phyloP scores from a whole-genome alignment of 2,888 invertebrate species.

The Sinhomidia bicolor region DNA sequence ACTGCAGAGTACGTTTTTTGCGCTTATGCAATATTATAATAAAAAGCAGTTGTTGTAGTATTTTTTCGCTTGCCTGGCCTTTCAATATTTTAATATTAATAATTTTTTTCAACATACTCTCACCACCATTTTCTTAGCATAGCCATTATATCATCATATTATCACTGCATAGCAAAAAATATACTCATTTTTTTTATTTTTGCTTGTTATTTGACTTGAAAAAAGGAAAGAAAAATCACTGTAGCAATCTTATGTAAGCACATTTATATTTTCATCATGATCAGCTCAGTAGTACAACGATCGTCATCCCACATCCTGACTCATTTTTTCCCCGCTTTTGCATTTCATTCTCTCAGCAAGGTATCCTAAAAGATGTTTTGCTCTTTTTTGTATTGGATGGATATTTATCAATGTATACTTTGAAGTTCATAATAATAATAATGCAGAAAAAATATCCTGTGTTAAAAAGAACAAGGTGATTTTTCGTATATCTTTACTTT shows the following conservation, averaged over 20 bases:
- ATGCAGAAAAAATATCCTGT: too few species aligned
- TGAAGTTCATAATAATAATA: neutral
- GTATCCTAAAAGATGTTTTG: too few species aligned
- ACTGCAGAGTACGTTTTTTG: neutral
- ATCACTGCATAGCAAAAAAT: neutral
- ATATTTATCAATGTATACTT: neutral
- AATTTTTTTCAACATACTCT: neutral
- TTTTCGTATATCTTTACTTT: conserved; percentile 23
- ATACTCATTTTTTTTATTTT: too few species aligned
- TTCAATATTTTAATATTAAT: neutral
- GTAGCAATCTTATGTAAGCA: neutral
- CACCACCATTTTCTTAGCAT: too few species aligned
- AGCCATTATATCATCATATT: neutral
- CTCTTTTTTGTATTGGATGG: neutral
- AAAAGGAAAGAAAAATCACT: neutral
- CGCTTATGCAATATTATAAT: neutral
- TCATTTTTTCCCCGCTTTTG: neutral
- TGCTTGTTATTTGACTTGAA: neutral
- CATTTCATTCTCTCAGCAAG: neutral
- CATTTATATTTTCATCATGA: neutral
- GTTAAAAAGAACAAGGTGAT: neutral
- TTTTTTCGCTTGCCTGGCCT: neutral
- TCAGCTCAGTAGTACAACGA: neutral
- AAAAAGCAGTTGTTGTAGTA: too few species aligned
- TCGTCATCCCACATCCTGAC: neutral